These are phyloP conservation scores for Sander lucioperca DNA, from an alignment of 2,113 vertebrate species.

Conservation along the genomic window DNA sequence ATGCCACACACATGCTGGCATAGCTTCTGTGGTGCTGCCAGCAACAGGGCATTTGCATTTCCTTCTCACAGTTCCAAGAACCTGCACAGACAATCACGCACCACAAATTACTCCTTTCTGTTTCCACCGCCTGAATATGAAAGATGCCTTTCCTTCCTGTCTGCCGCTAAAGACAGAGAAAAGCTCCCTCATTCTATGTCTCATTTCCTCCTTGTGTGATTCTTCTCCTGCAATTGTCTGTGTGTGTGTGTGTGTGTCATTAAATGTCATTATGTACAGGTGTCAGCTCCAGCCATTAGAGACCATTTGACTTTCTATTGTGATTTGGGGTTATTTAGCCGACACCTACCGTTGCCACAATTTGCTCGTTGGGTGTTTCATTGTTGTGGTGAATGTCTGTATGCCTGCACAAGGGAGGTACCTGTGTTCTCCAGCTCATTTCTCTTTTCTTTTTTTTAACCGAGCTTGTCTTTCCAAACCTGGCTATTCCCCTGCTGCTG, in stretches of 20 bases:
- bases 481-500: slow-evolving; percentile 3
- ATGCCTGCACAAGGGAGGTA: neutral
- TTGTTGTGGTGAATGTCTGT: slow-evolving; percentile 61
- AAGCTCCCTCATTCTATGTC: slow-evolving; percentile 13
- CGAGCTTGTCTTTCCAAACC: neutral
- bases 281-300: slow-evolving; percentile 48
- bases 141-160: slow-evolving; percentile 9
- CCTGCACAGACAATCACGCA: slow-evolving; percentile 56
- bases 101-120: slow-evolving; percentile 26
- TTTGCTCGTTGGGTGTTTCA: slow-evolving; percentile 28
- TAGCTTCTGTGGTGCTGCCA: slow-evolving; percentile 30
- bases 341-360: neutral
- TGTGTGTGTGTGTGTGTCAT: neutral
- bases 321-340: slow-evolving; percentile 31
- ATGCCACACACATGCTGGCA: slow-evolving; percentile 63
- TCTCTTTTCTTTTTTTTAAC: slow-evolving; percentile 11
- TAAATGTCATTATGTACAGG: slow-evolving; percentile 28
- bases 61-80: slow-evolving; percentile 16
- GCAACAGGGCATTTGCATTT: slow-evolving; percentile 64
- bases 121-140: neutral
- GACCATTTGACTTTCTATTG: slow-evolving; percentile 52
- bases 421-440: slow-evolving; percentile 16
- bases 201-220: slow-evolving; percentile 13
- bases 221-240: slow-evolving; percentile 11
- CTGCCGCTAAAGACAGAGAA: slow-evolving; percentile 20